A percentile compares a stretch with the other conserved stretches of the same genome.
Evolutionary conservation across 2,113 vertebrate species (phyloP).

Genomic region (Cathartes aura): DNA sequence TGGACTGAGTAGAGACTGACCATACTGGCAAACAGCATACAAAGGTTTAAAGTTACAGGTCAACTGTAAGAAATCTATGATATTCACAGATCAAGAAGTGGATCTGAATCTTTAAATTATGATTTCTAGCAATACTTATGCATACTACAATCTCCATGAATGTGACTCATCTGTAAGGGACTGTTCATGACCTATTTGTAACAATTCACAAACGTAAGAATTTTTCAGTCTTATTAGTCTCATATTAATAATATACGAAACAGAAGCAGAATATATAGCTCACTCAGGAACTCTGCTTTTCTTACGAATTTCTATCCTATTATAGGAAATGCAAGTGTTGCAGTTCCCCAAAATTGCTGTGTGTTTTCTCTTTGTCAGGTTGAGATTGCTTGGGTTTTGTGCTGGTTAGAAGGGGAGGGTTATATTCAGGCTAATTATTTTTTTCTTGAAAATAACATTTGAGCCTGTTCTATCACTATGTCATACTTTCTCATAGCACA

Average conservation of each 20-base stretch:
- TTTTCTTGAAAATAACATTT: background rate
- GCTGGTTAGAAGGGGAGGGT: background rate
- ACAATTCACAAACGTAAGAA: background rate
- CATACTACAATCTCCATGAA: background rate
- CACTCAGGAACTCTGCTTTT: background rate
- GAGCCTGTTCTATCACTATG: background rate
- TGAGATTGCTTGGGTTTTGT: background rate
- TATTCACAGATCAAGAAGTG: background rate
- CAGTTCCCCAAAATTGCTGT: background rate
- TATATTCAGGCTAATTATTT: background rate
- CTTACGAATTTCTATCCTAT: background rate
- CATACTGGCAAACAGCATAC: background rate
- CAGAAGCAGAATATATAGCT: background rate
- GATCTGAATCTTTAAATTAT: background rate
- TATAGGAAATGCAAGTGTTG: background rate
- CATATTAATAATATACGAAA: background rate
- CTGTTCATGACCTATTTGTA: background rate
- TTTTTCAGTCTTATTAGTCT: background rate
- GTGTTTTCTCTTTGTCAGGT: background rate
- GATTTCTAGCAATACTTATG: background rate
- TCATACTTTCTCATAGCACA: background rate
- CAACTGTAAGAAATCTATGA: background rate
- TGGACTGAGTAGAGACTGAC: background rate
- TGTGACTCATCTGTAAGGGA: background rate
- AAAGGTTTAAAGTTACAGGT: conserved; percentile 22